Conservation (phyloP, 2,888 invertebrate species). For the Acanthoscelides obtectus region DNA sequence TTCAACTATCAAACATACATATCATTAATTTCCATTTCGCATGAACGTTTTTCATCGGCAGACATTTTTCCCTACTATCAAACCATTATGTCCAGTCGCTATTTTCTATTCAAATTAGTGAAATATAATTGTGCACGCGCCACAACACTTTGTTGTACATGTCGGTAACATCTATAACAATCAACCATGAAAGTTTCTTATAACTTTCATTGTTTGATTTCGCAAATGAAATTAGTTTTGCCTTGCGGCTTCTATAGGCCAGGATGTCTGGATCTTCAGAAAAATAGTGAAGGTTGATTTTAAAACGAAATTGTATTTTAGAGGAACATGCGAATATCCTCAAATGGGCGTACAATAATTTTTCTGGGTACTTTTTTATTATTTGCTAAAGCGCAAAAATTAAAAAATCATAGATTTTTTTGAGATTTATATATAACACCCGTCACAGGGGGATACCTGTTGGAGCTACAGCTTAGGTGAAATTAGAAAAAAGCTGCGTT, state of each 20-base stretch:
- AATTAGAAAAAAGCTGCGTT: too few species aligned
- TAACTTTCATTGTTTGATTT: not conserved
- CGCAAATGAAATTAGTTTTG: not conserved
- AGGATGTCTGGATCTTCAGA: too few species aligned
- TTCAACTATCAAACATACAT: not conserved
- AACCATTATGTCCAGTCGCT: not conserved
- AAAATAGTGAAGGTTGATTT: too few species aligned
- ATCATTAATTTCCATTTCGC: not conserved
- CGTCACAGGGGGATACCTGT: too few species aligned
- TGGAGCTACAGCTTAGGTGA: too few species aligned
- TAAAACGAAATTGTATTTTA: too few species aligned
- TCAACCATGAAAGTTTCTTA: not conserved
- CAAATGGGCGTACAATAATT: too few species aligned
- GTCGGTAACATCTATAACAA: not conserved
- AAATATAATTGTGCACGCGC: not conserved
- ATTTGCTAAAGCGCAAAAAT: too few species aligned
- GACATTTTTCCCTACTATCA: not conserved
- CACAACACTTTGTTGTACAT: not conserved
- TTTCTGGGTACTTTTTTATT: too few species aligned
- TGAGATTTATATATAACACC: too few species aligned
- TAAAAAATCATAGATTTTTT: too few species aligned
- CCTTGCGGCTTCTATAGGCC: not conserved
- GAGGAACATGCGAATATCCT: too few species aligned
- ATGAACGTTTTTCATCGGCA: not conserved
- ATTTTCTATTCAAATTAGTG: not conserved